Evolutionary conservation across 2,113 vertebrate genomes (phyloP), one percentile per base, ranked within the genome.

Genomic region (Thunnus maccoyii): DNA sequence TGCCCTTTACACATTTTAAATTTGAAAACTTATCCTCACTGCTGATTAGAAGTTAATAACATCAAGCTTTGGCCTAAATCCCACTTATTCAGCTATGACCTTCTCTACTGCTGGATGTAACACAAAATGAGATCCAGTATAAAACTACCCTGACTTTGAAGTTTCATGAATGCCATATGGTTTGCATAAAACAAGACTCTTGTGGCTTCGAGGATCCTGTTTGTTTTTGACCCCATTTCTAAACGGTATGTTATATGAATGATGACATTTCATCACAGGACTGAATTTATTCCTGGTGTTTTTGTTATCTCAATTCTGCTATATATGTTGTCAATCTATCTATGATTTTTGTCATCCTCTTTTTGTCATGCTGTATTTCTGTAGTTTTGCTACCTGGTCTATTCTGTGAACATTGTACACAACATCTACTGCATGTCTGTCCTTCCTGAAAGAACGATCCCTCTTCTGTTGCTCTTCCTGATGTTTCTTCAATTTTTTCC

Each of bases 81-180:
- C n/a, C 10, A n/a, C 18, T 72, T 44, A 32, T 72, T 80, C 61
- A 60, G 71, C 48, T 57, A 2, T 22, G 20, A 63, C n/a, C 44
- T 52, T 18, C 51, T 8, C 25, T 47, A 20, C 63, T 27, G 50
- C 25, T 13, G 13, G 7, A 72, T 50, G 62, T 58, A 50, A 18
- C 22, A 54, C 17, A 5, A 72, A 57, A 82, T 73, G 22, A 63
- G 80, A 76, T 64, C 47, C 57, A 25, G 67, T 36, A 22, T 4
- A 20, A 22, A 22, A 58, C 22, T 17, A 30, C n/a, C 11, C 30
- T 50, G 47, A 72, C 77, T 87, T 75, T 75, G 69, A 81, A 75
- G 77, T 74, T 52, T 74, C 63, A 36, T 41, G 8, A 58, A 73
- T 4, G 66, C 41, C 84, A 86, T 76, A 55, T 78, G 66, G 60